Conservation (phyloP, 2,888 invertebrate genomes). For the Notodonta dromedarius region DNA sequence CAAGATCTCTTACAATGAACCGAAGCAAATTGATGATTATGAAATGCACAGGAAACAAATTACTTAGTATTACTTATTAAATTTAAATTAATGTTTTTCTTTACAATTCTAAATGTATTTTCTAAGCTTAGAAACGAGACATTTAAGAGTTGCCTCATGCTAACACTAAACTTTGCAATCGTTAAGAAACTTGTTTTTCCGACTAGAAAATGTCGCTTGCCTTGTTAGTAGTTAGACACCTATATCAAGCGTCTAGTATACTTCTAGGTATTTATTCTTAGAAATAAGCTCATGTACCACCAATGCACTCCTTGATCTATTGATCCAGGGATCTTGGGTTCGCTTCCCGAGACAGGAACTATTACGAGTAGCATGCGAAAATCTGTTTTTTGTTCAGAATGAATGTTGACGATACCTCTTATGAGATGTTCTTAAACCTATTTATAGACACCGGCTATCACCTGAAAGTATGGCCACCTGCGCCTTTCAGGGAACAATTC, state of each 20-base stretch:
- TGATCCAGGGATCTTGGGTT: too few relatives aligned
- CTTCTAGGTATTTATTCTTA: not conserved
- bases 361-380: too few relatives aligned
- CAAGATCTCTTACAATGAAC: too few relatives aligned
- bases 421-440: too few relatives aligned
- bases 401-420: too few relatives aligned
- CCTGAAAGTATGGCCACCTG: too few relatives aligned
- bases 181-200: constrained; percentile 1
- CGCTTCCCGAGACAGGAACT: too few relatives aligned
- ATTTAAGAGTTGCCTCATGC: not conserved
- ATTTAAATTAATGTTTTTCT: not conserved
- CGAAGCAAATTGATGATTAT: not conserved
- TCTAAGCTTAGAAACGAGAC: not conserved
- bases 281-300: not conserved
- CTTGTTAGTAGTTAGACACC: not conserved
- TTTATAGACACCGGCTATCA: too few relatives aligned
- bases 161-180: not conserved
- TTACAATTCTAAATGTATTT: not conserved
- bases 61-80: not conserved
- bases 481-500: too few relatives aligned
- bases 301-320: too few relatives aligned
- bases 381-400: too few relatives aligned
- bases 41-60: not conserved
- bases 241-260: not conserved
- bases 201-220: not conserved